These are phyloP conservation scores for Drymodes brunneopygia DNA, from an alignment of 2,113 vertebrate species.

Conservation along the genomic window DNA sequence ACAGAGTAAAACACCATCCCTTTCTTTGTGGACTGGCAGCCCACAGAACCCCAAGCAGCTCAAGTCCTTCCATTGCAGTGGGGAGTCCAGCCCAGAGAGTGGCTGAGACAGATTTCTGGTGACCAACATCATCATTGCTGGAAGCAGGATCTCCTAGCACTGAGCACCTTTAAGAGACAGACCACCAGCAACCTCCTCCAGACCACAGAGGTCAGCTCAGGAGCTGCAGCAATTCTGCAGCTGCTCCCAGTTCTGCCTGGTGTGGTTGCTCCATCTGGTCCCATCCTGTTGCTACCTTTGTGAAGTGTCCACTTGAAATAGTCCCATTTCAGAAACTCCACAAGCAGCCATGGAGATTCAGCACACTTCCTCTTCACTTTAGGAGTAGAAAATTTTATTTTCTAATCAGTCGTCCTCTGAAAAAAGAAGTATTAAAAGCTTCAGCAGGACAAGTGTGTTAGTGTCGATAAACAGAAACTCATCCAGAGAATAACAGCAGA, in stretches of 20 bases:
- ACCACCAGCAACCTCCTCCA: background rate
- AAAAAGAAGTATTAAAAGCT: background rate
- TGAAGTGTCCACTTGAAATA: background rate
- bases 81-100: background rate
- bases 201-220: background rate
- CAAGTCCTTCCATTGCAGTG: background rate
- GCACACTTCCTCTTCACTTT: background rate
- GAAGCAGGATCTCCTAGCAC: background rate
- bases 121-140: fast-evolving
- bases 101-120: background rate
- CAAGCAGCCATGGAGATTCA: background rate
- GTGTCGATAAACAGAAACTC: background rate
- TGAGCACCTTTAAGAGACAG: background rate
- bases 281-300: background rate
- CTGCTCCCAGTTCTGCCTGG: background rate
- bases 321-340: background rate
- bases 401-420: background rate
- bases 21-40: background rate
- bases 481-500: background rate
- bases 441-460: background rate
- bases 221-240: background rate
- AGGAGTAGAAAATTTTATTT: background rate
- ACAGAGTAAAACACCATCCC: background rate
- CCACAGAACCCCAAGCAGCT: background rate
- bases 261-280: background rate